Conservation (phyloP, 2,113 vertebrate species). For the Arenaria interpres region DNA sequence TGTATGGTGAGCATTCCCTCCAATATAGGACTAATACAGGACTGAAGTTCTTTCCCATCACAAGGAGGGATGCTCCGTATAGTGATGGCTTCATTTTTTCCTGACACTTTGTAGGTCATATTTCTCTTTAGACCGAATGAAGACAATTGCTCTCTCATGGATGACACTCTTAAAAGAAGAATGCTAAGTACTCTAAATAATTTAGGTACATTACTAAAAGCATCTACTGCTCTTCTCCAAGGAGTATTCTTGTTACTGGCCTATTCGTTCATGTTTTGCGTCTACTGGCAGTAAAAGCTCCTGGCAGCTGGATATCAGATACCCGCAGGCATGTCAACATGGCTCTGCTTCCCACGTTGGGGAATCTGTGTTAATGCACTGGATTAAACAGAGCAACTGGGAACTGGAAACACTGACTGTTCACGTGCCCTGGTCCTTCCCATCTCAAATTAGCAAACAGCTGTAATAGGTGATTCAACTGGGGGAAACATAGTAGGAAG, state of each 20-base stretch:
- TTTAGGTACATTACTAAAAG: background rate
- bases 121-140: background rate
- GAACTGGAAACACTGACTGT: background rate
- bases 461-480: background rate
- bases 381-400: background rate
- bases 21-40: background rate
- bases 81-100: background rate
- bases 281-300: background rate
- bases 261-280: background rate
- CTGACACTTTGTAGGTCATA: background rate
- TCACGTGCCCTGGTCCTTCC: background rate
- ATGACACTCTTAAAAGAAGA: background rate
- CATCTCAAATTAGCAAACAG: background rate
- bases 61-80: background rate
- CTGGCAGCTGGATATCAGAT: background rate
- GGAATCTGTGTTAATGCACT: background rate
- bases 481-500: background rate
- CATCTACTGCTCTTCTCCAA: background rate
- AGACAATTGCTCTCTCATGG: background rate
- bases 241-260: background rate
- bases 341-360: background rate
- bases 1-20: background rate
- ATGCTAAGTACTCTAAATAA: background rate
- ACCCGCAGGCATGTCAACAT: fast-evolving
- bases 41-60: background rate